Evolutionary conservation across 2,113 vertebrate genomes (phyloP), one percentile per base, ranked within the genome.

Genomic region (Carollia perspicillata): DNA sequence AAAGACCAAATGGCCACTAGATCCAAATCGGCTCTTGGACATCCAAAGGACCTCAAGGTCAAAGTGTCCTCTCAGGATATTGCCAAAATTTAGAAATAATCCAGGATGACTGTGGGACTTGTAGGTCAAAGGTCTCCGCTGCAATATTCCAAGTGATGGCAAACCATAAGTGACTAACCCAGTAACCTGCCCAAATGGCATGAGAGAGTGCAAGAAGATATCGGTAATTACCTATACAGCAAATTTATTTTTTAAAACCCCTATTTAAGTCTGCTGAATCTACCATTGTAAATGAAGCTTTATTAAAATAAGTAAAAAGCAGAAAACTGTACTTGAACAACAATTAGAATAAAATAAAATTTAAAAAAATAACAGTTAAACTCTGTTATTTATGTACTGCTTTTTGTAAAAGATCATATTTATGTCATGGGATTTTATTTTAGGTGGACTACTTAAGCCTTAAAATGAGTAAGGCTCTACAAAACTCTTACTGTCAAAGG

Each of bases 41-140:
- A 6, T 33, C 10, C n/a, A 30, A 58, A 35, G 22, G 30, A 51
- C 75, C 42, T 74, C 23, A 60, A 51, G 13, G 60, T 90, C 68
- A 89, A 90, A 92, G 60, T 84, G 40, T 60, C 65, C 84, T 49
- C 44, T 93, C 84, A 88, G 18, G 17, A 84, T 87, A 92, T 10
- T 72, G 49, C 42, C 75, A 80, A 95, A 84, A 93, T 89, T 75
- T 89, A 69, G 33, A 94, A 84, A 71, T 60, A 92, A 80, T 60
- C 44, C 75, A 71, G 77, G 42, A 84, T 53, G 55, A 60, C 11
- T 95, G 44, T 69, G 40, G 37, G 28, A 69, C 22, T 74, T 47
- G 7, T 51, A 79, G 53, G 28, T 68, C 28, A 86, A 75, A 92
- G 28, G 3, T 81, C 23, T 87, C 20, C 87, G 90, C 40, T 81